A percentile compares a stretch with the other conserved stretches of the same genome.
These are phyloP conservation scores for Pangasianodon hypophthalmus DNA, from an alignment of 2,113 vertebrate genomes.

Conservation along the genomic window DNA sequence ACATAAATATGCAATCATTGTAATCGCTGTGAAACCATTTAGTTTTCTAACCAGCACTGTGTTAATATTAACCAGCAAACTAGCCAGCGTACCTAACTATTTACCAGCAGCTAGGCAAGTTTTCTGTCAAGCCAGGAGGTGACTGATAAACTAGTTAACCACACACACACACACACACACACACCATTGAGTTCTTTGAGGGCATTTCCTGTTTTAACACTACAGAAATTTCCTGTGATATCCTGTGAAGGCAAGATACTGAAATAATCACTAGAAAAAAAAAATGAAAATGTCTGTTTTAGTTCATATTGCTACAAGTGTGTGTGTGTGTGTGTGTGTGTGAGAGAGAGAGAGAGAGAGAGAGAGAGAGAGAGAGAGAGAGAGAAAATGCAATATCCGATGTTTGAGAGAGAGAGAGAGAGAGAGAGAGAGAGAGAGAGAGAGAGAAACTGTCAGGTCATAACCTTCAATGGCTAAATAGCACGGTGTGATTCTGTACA, in stretches of 20 bases:
- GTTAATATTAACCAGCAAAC: not conserved
- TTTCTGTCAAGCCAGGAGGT: not conserved
- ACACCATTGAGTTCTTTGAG: not conserved
- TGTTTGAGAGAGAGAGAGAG: not conserved
- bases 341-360: not conserved
- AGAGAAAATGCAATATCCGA: not conserved
- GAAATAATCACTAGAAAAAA: not conserved
- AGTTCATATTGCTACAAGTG: not conserved
- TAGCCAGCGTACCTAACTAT: not conserved
- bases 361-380: not conserved
- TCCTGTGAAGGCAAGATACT: not conserved
- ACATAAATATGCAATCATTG: too few relatives aligned
- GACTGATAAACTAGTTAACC: not conserved
- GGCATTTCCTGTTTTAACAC: not conserved
- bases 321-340: not conserved
- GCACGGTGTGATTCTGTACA: conserved; percentile 14
- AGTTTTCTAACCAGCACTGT: too few relatives aligned
- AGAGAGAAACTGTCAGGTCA: conserved; percentile 18
- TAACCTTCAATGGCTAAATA: conserved; percentile 29
- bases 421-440: not conserved
- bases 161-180: not conserved
- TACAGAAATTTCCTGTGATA: not conserved
- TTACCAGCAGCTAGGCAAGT: not conserved
- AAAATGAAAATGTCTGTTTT: not conserved
- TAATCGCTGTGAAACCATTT: not conserved